Base-by-base conservation (phyloP, 1,140 invertebrate species). In the Aphelenchoides fujianensis region DNA sequence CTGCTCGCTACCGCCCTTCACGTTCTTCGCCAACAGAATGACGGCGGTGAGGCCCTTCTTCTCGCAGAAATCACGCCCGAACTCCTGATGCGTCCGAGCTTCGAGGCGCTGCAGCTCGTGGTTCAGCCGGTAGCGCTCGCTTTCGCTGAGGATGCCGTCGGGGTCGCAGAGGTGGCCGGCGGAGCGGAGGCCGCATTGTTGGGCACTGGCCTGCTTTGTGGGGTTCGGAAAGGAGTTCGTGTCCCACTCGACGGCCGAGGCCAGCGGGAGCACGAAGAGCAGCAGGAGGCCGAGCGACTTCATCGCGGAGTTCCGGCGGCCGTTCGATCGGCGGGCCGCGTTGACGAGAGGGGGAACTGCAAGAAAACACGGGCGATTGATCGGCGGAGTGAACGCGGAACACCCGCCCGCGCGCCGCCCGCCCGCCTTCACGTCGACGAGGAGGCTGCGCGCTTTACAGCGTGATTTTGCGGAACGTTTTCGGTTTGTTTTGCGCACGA, bases 21-120 rank as follows among this genome's bases (percentile, higher is more conserved):
- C 81, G 27, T 77, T 59, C 37, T 72, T 79, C 1, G 82, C 82
- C 16, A 82, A 35, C 19, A 80, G 79, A 55, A 82, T 78, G 0
- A 79, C 80, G 12, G 74, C 79, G 36, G 72, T 75, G 12, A 82
- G 73, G 55, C 81, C 81, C 64, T 82, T 82, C 68, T 84, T 83
- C 35, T 80, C 74, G 52, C 81, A 82, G 35, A 82, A 82, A 5
- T 77, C 74, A 9, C 68, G 32, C 0, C 74, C 80, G 37, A 80
- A 69, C 28, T 77, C 77, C 70, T 81, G 53, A 23, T 16, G 48
- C 5, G 81, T 82, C 30, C 75, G 36, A 1, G 66, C 27, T 59
- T 82, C 81, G n/a, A 84, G 74, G 62, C 76, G 73, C 27, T 74
- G 69, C 63, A 82, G 63, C 53, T 82, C 81, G 70, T 84, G 76